Evolutionary conservation across 2,888 invertebrate species (phyloP), one percentile per base, ranked within the genome.

Genomic region (Lycocerus yunnanus): DNA sequence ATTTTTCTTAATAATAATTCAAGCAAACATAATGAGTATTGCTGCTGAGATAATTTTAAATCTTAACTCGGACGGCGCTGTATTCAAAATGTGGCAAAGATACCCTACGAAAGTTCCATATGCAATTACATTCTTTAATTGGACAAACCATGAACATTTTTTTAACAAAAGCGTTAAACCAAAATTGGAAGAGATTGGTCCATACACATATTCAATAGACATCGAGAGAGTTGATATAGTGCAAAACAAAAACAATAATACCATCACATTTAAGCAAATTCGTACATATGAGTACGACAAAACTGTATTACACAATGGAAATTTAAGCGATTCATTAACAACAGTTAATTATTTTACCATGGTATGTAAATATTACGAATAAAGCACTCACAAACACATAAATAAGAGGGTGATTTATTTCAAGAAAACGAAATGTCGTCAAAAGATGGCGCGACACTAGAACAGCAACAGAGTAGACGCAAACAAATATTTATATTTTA

Each of bases 261-360:
- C 96, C 0, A 91, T 96, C 15, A 91, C 92, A 11, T 97, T 93
- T 86, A 88, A 90, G 15, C 92, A 92, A 60, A 88, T 88, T 68
- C 90, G 92, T 78, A 89, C 88, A 74, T 97, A 93, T 91, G 89
- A 89, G 83, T 96, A 93, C 82, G 92, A 93, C 79, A 88, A 89
- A 2, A 88, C 90, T 11, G 87, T 87, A 80, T 6, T 8, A n/a
- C 94, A 94, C 82, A 90, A 89, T 68, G 94, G 94, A 0, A 89
- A 89, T 14, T 87, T 95, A 10, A 86, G 89, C n/a, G 95, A 95
- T 83, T 87, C 89, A 59, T 88, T 96, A 73, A 92, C 92, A 0
- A 93, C 93, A 0, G 85, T 96, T 1, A 96, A 97, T 85, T 91
- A 93, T 2, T 91, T 95, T 8, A 92, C 93, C 69, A 88, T 94